phyloP scores from a whole-genome alignment of 1,140 invertebrate genomes.

The Diabrotica virgifera region DNA sequence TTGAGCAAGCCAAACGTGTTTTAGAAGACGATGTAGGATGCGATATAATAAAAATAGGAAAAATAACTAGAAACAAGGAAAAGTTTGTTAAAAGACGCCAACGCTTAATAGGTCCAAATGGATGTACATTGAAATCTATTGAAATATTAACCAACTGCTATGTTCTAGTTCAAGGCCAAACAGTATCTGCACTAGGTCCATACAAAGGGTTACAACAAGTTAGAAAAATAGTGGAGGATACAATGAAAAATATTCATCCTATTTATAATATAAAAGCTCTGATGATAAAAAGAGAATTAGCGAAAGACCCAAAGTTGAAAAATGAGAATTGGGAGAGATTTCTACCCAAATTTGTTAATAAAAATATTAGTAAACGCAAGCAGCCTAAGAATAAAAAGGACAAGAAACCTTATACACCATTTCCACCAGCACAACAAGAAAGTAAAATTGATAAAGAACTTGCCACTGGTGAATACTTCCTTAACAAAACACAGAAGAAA shows the following conservation, averaged over 20 bases:
- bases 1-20: conserved; percentile 86
- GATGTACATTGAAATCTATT: conserved; percentile 95
- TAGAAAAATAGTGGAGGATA: conserved; percentile 89
- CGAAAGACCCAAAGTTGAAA: conserved; percentile 86
- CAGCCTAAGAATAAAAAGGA: conserved; percentile 81
- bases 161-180: conserved; percentile 95
- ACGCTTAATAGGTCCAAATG: conserved; percentile 93
- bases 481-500: conserved; percentile 79
- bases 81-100: conserved; percentile 95
- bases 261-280: conserved; percentile 98
- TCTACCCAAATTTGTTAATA: conserved; percentile 92
- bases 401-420: conserved; percentile 95
- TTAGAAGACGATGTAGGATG: conserved; percentile 87
- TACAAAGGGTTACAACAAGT: conserved; percentile 93
- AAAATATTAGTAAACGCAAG: conserved; percentile 83
- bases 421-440: conserved; percentile 90
- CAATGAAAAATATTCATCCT: conserved; percentile 99
- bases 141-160: conserved; percentile 98
- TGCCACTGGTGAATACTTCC: conserved; percentile 95
- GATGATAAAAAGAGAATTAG: conserved; percentile 96
- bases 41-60: conserved; percentile 97
- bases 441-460: conserved; percentile 94
- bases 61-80: conserved; percentile 86
- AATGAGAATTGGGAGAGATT: conserved; percentile 98
- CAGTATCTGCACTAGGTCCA: conserved; percentile 94